Base-by-base conservation (phyloP, 2,888 invertebrate genomes). In the Pherbina coryleti region DNA sequence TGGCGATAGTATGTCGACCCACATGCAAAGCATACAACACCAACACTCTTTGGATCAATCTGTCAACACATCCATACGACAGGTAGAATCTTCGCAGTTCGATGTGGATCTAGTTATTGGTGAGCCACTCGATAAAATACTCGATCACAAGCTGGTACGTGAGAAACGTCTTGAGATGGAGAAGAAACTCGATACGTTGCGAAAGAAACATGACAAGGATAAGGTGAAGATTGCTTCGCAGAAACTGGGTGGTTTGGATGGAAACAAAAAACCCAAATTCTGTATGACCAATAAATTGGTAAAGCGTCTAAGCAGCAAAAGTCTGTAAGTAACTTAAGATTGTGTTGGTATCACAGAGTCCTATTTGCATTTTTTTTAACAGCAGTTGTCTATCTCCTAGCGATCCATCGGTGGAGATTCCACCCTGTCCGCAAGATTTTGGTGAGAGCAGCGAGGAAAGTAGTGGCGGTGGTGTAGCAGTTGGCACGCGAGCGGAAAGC, bases 161-260 rank as follows among this genome's bases (percentile, higher is more conserved):
- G 97, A 97, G 84, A 96, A 96, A 86, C 92, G 94, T 62, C 86
- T 92, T 0, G 97, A 98, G 88, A 90, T 97, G 82, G 96, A 97
- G 76, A 96, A 97, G 86, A 97, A 98, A 86, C 89, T 98, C 76
- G 97, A 97, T 84, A 91, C 93, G 37, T 87, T 98, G 78, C 92
- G 94, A 75, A 94, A 95, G 86, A 96, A 96, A 84, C 94, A 95
- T 85, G 96, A 96, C 83, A 95, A 96, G 89, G 94, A 95, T 84
- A 93, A 92, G 85, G 86, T 91, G 60, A 92, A 93, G 77, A 90
- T 92, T 0, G 90, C 91, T 0, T 90, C 91, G 44, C 93, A 92
- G 83, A 91, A 92, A 77, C 89, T 93, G 0, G 93, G 93, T 82
- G 90, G 90, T 11, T 73, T 86, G 31, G 91, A 92, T 49, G 92